Base-by-base conservation (phyloP, 1,140 invertebrate genomes). In the Leptonema lineaticorne region DNA sequence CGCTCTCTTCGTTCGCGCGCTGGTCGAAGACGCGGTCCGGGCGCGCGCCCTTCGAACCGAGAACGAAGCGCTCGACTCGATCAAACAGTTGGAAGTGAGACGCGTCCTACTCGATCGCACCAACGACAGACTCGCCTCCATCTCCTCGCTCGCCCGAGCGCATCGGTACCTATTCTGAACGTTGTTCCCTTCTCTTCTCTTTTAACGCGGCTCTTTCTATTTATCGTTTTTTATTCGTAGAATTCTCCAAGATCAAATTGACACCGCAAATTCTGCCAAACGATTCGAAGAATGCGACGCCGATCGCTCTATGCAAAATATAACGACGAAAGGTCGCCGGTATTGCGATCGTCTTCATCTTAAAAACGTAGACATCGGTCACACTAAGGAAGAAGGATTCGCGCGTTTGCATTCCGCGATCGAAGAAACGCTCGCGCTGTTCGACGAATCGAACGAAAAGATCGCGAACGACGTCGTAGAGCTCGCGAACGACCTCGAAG, bases 141-240 rank as follows among this genome's bases (percentile, higher is more conserved):
- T 82, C 41, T 76, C 75, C n/a, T 81, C 81, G 74, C 74, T 78
- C 64, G 76, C 75, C 5, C 78, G 80, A 67, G 79, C 81, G 67
- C 77, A 82, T 58, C 77, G 79, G 81, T 80, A 71, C 65, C 73
- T 62, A 1, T 53, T n/a, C 22, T 53, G 1, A 11, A 41, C 9
- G 16, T 4, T 41, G 16, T 2, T 41, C 11, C 16, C 11, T 41
- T 11, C 11, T 11, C 2, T 41, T 14, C 37, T 41, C 24, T 9
- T 16, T 9, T 6, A 8, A 7, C 24, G 5, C 6, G 20, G 22
- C 6, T 26, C 14, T 24, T 58, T 29, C 27, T 22, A n/a, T n/a
- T n/a, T n/a, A n/a, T n/a, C n/a, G n/a, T n/a, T n/a, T n/a, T n/a
- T n/a, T n/a, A n/a, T n/a, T n/a, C n/a, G n/a, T n/a, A 81, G 80